Evolutionary conservation across 2,113 vertebrate genomes (phyloP).

Genomic region (Hypanus sabinus): DNA sequence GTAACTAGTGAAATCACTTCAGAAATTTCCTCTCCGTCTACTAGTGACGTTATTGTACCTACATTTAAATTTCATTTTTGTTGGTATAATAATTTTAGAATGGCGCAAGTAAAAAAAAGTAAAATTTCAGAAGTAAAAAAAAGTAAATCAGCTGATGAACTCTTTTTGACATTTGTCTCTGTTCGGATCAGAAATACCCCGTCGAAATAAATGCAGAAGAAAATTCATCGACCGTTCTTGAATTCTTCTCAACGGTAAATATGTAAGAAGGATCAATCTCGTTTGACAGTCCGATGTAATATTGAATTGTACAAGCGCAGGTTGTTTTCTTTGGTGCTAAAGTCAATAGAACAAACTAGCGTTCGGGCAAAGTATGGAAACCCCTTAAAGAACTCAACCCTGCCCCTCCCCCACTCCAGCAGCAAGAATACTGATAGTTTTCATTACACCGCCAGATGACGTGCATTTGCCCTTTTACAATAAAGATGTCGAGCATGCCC

Average conservation of each 20-base stretch:
- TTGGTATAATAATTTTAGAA: not conserved
- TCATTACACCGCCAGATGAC: not conserved
- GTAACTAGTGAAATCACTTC: not conserved
- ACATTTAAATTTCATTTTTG: not conserved
- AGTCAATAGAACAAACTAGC: not conserved
- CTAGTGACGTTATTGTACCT: not conserved
- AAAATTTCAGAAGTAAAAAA: not conserved
- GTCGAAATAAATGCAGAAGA: not conserved
- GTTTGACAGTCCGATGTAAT: constrained; percentile 1
- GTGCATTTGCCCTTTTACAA: too few relatives aligned
- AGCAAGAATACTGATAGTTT: not conserved
- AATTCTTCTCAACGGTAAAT: not conserved
- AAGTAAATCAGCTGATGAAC: not conserved
- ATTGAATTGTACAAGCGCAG: not conserved
- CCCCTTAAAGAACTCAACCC: not conserved
- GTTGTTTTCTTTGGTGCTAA: constrained; percentile 19
- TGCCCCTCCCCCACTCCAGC: not conserved
- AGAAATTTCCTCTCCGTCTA: too few relatives aligned
- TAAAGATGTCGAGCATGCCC: not conserved
- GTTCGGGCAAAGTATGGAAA: constrained; percentile 8
- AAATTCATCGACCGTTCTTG: not conserved
- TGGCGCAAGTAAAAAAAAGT: not conserved
- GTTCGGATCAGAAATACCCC: not conserved
- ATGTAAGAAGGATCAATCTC: not conserved
- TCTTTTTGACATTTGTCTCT: not conserved